phyloP scores from a whole-genome alignment of 1,140 invertebrate genomes.

The Aporrectodea caliginosa region DNA sequence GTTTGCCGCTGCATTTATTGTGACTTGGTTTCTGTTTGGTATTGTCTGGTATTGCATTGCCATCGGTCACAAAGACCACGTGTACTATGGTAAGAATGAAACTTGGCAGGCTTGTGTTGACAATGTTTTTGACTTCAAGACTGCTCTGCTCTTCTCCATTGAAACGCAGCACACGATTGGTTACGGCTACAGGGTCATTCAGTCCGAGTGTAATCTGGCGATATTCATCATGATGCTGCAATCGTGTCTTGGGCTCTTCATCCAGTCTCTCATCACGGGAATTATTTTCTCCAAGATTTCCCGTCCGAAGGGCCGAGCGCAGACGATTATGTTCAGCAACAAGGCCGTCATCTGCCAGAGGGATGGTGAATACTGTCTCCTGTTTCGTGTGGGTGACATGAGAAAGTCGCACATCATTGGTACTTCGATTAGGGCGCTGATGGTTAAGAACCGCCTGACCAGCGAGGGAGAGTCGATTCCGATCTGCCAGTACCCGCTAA shows the following conservation, averaged over 20 bases:
- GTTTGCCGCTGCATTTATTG: conserved; percentile 49
- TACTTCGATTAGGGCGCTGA: conserved; percentile 74
- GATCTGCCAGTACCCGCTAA: conserved; percentile 40
- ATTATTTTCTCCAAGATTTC: conserved; percentile 37
- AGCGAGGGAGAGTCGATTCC: conserved; percentile 53
- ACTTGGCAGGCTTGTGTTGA: conserved; percentile 35
- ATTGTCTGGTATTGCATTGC: conserved; percentile 49
- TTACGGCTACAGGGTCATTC: conserved; percentile 66
- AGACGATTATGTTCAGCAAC: conserved; percentile 51
- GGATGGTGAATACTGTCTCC: conserved; percentile 71
- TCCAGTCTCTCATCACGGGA: conserved; percentile 34
- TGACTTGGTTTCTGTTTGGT: conserved; percentile 53
- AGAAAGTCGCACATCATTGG: conserved; percentile 91
- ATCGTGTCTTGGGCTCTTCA: conserved; percentile 34
- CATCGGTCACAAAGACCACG: conserved; percentile 36
- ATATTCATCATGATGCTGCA: conserved; percentile 34
- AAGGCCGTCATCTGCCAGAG: conserved; percentile 60
- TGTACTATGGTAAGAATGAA: conserved; percentile 57
- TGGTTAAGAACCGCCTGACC: conserved; percentile 66
- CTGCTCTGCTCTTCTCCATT: conserved; percentile 48
- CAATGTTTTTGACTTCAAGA: conserved; percentile 40
- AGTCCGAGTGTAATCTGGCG: conserved; percentile 17
- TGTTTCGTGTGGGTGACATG: conserved; percentile 50
- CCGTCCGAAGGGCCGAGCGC: conserved; percentile 45
- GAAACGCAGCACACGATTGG: conserved; percentile 55